These are phyloP conservation scores for Gymnosoma rotundatum DNA, from an alignment of 2,888 invertebrate genomes.

Conservation along the genomic window DNA sequence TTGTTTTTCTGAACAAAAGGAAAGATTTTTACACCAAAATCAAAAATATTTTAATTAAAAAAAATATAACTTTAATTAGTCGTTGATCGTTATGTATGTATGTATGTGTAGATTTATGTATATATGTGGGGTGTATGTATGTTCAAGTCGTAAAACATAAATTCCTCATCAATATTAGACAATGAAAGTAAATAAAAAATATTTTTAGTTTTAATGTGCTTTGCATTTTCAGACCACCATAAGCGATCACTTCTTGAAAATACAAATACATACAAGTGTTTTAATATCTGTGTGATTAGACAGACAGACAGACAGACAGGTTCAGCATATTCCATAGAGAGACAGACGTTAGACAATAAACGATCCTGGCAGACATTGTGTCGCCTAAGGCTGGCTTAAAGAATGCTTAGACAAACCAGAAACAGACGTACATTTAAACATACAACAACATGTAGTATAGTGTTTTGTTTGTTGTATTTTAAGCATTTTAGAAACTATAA, in stretches of 20 bases:
- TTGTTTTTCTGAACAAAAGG: too few relatives aligned
- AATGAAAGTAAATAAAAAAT: background rate
- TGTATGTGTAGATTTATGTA: background rate
- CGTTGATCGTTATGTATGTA: background rate
- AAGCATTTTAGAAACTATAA: slow-evolving; percentile 32
- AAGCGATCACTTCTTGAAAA: background rate
- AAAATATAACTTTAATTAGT: too few relatives aligned
- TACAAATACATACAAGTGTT: background rate
- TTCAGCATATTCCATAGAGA: slow-evolving; percentile 3
- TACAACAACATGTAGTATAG: slow-evolving; percentile 21
- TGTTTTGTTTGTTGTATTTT: slow-evolving; percentile 13
- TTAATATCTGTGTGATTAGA: background rate
- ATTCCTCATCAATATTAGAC: too few relatives aligned
- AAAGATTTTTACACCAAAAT: too few relatives aligned
- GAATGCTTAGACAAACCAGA: background rate
- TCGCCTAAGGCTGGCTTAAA: slow-evolving; percentile 66
- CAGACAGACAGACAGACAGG: slow-evolving; percentile 10
- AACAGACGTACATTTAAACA: slow-evolving; percentile 2
- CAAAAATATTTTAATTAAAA: too few relatives aligned
- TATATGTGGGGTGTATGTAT: background rate
- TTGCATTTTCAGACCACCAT: slow-evolving; percentile 19
- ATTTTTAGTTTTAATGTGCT: slow-evolving; percentile 9
- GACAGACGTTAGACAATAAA: slow-evolving; percentile 21
- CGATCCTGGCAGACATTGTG: slow-evolving; percentile 71
- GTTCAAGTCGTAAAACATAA: background rate